Conservation (phyloP, 2,797 vertebrate species). For the Tapirus indicus region DNA sequence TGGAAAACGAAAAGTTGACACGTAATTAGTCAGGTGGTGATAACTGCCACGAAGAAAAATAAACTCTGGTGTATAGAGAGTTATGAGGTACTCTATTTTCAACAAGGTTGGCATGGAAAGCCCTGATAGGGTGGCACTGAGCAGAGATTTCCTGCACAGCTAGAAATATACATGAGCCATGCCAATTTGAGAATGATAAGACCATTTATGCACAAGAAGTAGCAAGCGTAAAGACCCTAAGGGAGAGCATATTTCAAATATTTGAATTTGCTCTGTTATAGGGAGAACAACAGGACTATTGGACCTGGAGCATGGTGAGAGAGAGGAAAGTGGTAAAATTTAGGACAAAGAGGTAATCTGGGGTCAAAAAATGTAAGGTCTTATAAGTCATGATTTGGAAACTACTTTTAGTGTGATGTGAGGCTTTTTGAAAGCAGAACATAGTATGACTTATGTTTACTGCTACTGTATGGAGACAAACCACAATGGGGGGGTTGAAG, state of each 20-base stretch:
- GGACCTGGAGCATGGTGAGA: neutral
- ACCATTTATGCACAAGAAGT: neutral
- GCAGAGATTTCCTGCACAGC: neutral
- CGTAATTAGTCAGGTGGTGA: neutral
- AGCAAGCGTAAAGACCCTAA: neutral
- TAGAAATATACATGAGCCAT: neutral
- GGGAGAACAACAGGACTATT: neutral
- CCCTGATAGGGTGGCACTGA: neutral
- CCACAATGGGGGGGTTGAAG: fast-evolving
- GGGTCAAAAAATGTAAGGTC: neutral
- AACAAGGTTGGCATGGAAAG: neutral
- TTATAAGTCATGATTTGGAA: neutral
- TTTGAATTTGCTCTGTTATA: neutral
- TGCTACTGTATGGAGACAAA: neutral
- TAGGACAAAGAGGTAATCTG: neutral
- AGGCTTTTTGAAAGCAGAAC: neutral
- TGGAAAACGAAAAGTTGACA: neutral
- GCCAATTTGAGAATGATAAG: neutral
- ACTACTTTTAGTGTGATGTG: neutral
- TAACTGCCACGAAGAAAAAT: neutral
- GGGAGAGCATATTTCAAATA: neutral
- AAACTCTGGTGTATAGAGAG: neutral
- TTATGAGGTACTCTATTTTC: neutral
- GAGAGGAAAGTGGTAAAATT: neutral
- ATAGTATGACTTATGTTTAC: neutral